Evolutionary conservation across 1,140 invertebrate species (phyloP).

Genomic region (Mylabris phalerata): DNA sequence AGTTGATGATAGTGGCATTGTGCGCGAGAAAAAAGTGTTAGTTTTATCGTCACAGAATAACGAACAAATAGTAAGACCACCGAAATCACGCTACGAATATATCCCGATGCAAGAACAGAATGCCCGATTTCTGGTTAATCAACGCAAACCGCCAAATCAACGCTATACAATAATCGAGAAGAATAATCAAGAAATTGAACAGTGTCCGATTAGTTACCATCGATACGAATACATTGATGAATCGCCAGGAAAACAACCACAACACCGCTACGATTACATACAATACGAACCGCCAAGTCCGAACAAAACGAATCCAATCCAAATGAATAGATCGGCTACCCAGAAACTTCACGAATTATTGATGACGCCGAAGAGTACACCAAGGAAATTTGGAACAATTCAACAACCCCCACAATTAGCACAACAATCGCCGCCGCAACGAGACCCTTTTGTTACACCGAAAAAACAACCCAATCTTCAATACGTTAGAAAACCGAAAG

Average conservation of each 20-base stretch:
- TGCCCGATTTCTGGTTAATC: slow-evolving; percentile 4
- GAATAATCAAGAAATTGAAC: neutral
- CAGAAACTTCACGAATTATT: slow-evolving; percentile 67
- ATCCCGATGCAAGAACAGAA: slow-evolving; percentile 41
- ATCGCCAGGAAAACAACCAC: neutral
- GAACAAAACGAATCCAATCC: slow-evolving; percentile 9
- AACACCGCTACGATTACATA: slow-evolving; percentile 26
- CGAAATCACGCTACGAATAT: slow-evolving; percentile 45
- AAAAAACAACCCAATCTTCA: neutral
- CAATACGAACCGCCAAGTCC: slow-evolving; percentile 13
- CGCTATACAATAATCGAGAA: slow-evolving; percentile 53
- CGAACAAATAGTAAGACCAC: neutral
- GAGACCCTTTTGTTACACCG: slow-evolving; percentile 26
- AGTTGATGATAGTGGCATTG: slow-evolving; percentile 36
- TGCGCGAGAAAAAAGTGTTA: neutral
- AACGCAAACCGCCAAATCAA: slow-evolving; percentile 38
- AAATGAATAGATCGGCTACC: slow-evolving; percentile 51
- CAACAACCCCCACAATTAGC: slow-evolving; percentile 40
- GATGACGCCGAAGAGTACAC: slow-evolving; percentile 58
- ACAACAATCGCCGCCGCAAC: slow-evolving; percentile 21
- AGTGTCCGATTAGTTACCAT: neutral
- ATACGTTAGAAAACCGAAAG: slow-evolving; percentile 20
- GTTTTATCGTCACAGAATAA: slow-evolving; percentile 5
- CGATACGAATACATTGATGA: slow-evolving; percentile 20
- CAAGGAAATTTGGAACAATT: slow-evolving; percentile 18